These are phyloP conservation scores for Drosophila recens DNA, from an alignment of 2,888 invertebrate species.

Conservation along the genomic window DNA sequence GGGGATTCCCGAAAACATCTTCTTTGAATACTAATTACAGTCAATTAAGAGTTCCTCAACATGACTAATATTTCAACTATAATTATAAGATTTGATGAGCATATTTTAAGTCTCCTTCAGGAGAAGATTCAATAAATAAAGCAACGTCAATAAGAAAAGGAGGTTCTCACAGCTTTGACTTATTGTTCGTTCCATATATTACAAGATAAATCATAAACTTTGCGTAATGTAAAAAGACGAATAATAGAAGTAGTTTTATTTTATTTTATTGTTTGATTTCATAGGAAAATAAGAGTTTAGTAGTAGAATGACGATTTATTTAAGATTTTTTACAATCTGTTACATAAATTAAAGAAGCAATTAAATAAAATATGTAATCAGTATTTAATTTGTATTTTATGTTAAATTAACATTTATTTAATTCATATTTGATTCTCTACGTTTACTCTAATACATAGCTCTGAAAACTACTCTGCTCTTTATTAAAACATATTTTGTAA, in stretches of 20 bases:
- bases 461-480: background rate
- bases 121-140: too few species aligned
- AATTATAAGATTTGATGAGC: too few species aligned
- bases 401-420: background rate
- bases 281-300: background rate
- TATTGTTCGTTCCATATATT: background rate
- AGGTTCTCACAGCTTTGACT: background rate
- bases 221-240: background rate
- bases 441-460: background rate
- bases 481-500: background rate
- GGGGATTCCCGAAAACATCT: background rate
- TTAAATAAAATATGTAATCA: too few species aligned
- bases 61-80: too few species aligned
- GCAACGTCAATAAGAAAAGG: too few species aligned
- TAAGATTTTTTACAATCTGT: too few species aligned
- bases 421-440: background rate
- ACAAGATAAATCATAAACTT: too few species aligned
- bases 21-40: constrained; percentile 23
- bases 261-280: background rate
- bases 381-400: background rate
- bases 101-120: too few species aligned
- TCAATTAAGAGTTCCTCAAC: background rate
- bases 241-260: background rate
- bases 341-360: too few species aligned
- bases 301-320: too few species aligned